Evolutionary conservation across 2,888 invertebrate genomes (phyloP).

Genomic region (Fragum sueziense): DNA sequence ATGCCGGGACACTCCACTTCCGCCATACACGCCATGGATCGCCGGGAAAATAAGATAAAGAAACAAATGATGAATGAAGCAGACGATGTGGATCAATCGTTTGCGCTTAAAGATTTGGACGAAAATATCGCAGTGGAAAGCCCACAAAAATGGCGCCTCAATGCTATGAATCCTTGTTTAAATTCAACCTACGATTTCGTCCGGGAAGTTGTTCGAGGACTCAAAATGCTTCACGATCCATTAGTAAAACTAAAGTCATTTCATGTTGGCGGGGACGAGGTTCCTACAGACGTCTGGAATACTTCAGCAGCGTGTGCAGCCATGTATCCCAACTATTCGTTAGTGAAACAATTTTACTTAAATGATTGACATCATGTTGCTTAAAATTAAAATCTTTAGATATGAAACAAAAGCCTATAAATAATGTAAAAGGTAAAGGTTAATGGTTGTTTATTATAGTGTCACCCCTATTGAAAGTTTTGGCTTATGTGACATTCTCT

Average conservation of each 20-base stretch:
- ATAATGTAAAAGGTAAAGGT: too few species aligned
- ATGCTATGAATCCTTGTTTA: slow-evolving; percentile 71
- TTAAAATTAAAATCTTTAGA: too few species aligned
- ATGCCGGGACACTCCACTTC: slow-evolving; percentile 73
- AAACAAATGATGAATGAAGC: slow-evolving; percentile 24
- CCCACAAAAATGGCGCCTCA: slow-evolving; percentile 65
- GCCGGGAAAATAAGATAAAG: slow-evolving; percentile 33
- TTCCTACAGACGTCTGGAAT: slow-evolving; percentile 62
- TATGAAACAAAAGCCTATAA: too few species aligned
- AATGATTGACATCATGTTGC: neutral
- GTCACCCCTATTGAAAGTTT: too few species aligned
- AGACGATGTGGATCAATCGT: slow-evolving; percentile 35
- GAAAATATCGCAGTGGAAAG: slow-evolving; percentile 57
- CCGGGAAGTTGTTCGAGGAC: neutral
- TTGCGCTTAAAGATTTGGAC: slow-evolving; percentile 47
- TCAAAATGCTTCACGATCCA: neutral
- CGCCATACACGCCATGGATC: slow-evolving; percentile 72
- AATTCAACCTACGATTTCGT: slow-evolving; percentile 61
- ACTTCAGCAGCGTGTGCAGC: slow-evolving; percentile 57
- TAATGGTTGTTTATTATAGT: too few species aligned
- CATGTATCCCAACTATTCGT: slow-evolving; percentile 6
- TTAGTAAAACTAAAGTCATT: slow-evolving; percentile 44
- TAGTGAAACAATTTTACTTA: neutral
- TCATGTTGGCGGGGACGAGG: slow-evolving; percentile 68
- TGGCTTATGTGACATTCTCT: too few species aligned